phyloP scores from a whole-genome alignment of 2,797 vertebrate genomes.

The Gallinago nigripennis region DNA sequence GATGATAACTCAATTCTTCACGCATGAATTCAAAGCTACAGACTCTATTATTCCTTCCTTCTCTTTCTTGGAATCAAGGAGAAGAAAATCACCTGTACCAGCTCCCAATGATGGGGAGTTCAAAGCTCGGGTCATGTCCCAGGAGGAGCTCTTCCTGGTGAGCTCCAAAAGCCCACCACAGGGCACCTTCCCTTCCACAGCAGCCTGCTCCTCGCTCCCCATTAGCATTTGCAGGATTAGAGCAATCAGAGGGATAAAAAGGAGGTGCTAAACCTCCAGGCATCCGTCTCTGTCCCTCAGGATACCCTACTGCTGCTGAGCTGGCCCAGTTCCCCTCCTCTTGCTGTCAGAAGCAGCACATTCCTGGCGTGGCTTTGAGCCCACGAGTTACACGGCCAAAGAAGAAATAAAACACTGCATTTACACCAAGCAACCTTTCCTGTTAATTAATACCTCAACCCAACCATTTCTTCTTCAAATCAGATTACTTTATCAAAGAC shows the following conservation, averaged over 20 bases:
- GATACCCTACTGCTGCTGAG: not conserved
- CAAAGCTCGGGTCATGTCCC: fast-evolving
- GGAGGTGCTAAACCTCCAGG: not conserved
- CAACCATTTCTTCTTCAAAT: not conserved
- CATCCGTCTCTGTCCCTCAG: not conserved
- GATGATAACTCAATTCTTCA: not conserved
- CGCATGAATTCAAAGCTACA: not conserved
- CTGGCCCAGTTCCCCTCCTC: not conserved
- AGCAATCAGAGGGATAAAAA: not conserved
- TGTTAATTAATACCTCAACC: not conserved
- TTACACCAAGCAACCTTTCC: not conserved
- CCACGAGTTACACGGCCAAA: not conserved
- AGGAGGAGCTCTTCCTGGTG: not conserved
- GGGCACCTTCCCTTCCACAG: not conserved
- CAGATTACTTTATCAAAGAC: not conserved
- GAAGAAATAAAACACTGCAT: not conserved
- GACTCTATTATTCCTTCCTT: not conserved
- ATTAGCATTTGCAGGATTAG: not conserved
- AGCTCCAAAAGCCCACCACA: not conserved
- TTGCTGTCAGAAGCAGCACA: not conserved
- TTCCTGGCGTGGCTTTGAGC: not conserved
- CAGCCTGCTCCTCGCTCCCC: not conserved
- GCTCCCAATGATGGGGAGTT: not conserved
- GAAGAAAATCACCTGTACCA: not conserved
- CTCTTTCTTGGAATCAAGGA: fast-evolving